Evolutionary conservation across 2,888 invertebrate species (phyloP), one percentile per base, ranked within the genome.

Genomic region (Zelleria hepariella): DNA sequence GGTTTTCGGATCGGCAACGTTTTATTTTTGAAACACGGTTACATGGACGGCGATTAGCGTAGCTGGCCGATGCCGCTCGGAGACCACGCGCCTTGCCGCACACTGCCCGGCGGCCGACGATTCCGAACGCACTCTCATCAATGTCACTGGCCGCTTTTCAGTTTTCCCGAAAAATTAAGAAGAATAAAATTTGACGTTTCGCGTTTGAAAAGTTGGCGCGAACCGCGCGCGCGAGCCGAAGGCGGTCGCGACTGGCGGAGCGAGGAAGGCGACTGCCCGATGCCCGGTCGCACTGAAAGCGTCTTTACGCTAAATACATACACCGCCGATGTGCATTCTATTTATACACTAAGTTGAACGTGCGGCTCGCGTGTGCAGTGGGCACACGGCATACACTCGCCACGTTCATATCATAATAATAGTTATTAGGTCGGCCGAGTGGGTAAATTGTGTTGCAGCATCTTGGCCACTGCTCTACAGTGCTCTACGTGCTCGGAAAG

Each of bases 1-100:
- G 83, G 81, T 82, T 42, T 85, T 80, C 80, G 80, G 80, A 83
- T 82, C 81, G 78, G 79, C 81, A 80, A 81, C 82, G 83, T 78
- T 84, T 85, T 86, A 86, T 86, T 86, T 86, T 83, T 78, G 83
- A 82, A 83, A 80, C 84, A 76, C 82, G 82, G 80, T 80, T 81
- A 83, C 81, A 79, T 77, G n/a, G n/a, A n/a, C n/a, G n/a, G n/a
- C n/a, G n/a, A n/a, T n/a, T n/a, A n/a, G n/a, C n/a, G n/a, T n/a
- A n/a, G 74, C 73, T 21, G 75, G 71, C 74, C 76, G 78, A 78
- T 73, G 73, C 64, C 66, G 59, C 65, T 65, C 65, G 23, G 67
- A 64, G 67, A 62, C 66, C 65, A 68, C 69, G 66, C 67, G n/a
- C n/a, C n/a, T n/a, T 61, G 60, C 15, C 54, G 18, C 24, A 26